Base-by-base conservation (phyloP, 2,797 vertebrate species). In the Taeniopygia guttata region DNA sequence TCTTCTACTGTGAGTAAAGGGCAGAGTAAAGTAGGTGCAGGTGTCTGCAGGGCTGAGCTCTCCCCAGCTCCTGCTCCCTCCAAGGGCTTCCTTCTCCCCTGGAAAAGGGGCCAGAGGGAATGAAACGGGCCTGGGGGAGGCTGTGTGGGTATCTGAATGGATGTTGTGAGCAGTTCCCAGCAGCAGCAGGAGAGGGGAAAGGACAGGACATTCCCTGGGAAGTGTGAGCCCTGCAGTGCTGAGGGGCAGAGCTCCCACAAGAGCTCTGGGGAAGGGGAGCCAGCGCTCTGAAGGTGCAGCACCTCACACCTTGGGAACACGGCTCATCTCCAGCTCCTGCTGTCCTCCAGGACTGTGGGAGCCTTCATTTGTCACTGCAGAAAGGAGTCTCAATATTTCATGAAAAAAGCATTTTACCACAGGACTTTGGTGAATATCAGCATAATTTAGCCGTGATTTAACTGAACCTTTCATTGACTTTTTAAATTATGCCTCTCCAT, bases 361-460 rank as follows among this genome's bases (percentile, higher is more conserved):
- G 80, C 59, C 59, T 89, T 85, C 84, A 86, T 94, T 95, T 96
- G 94, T 97, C 93, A 95, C 92, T 62, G 78, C 77, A 74, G 84
- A 97, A 95, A 96, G 89, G 94, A 95, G 76, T 91, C 96, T 97
- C 95, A 97, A 95, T 97, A 96, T 97, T 98, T 97, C 96, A 97
- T 96, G 93, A 94, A 96, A 87, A 43, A 96, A 92, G 83, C 52
- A 38, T 97, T 97, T 96, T 91, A 90, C 85, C 95, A 81, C 59
- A 95, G 59, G 93, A 82, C 82, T 96, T 96, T 69, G 84, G 91
- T 96, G 93, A 88, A 88, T 94, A 95, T 96, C 93, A 97, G 95
- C 94, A 93, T 97, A 96, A 98, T 97, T 97, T 97, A 95, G 90
- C 87, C 38, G 63, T 97, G 97, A 97, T 98, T 97, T 98, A 97